A percentile compares a stretch with the other conserved stretches of the same genome.
These are phyloP conservation scores for Calcarius lapponicus DNA, from an alignment of 2,797 vertebrate species.

Conservation along the genomic window DNA sequence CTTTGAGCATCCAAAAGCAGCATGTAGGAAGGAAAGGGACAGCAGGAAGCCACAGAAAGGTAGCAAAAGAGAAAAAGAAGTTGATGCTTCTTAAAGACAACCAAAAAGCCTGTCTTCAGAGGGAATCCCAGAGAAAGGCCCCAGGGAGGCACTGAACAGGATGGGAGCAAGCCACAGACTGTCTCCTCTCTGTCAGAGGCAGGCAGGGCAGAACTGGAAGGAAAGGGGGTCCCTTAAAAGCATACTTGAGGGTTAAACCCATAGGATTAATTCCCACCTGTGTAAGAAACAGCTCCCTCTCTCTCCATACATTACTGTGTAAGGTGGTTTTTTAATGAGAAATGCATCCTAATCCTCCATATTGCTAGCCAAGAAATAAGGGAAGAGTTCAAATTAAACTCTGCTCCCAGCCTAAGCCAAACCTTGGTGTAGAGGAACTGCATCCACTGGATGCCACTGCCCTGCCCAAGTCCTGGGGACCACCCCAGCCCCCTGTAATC, in stretches of 20 bases:
- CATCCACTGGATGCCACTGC: not conserved
- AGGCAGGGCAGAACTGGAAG: not conserved
- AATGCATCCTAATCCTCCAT: not conserved
- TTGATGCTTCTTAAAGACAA: not conserved
- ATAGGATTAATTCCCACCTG: not conserved
- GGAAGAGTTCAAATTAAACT: not conserved
- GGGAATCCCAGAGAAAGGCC: not conserved
- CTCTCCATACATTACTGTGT: not conserved
- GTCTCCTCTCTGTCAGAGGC: not conserved
- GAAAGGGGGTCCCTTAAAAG: not conserved
- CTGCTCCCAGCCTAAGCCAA: not conserved
- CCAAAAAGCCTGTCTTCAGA: not conserved
- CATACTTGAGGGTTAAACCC: not conserved
- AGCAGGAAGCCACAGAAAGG: not conserved
- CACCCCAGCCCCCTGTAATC: accelerated
- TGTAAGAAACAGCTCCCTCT: not conserved
- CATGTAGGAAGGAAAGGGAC: not conserved
- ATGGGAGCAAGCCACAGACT: not conserved
- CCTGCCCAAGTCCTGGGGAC: not conserved
- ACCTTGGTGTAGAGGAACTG: not conserved
- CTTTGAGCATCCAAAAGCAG: not conserved
- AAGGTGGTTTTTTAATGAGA: not conserved
- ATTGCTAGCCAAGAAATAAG: not conserved
- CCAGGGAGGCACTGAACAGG: not conserved
- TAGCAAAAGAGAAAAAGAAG: not conserved